A percentile compares a stretch with the other conserved stretches of the same genome.
Evolutionary conservation across 1,140 invertebrate species (phyloP).

Genomic region (Stratiolaelaps scimitus): DNA sequence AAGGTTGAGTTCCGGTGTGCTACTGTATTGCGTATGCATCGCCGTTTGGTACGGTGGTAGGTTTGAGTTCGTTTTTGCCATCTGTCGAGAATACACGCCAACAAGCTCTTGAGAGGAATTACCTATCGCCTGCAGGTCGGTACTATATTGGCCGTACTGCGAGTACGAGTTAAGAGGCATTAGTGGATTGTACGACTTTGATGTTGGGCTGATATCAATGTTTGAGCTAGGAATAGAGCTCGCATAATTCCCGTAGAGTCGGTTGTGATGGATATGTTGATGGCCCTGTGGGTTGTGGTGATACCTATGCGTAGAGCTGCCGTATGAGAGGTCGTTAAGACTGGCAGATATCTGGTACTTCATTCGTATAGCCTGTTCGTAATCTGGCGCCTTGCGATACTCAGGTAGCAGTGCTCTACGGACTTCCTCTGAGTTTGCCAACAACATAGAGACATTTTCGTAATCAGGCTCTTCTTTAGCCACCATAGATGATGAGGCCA

Average conservation of each 20-base stretch:
- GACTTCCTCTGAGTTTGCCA: conserved; percentile 12
- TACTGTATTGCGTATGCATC: conserved; percentile 9
- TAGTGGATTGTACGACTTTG: conserved; percentile 21
- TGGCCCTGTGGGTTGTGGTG: not conserved
- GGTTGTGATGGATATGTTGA: not conserved
- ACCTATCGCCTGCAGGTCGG: conserved; percentile 26
- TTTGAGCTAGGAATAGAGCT: conserved; percentile 25
- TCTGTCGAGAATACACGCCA: conserved; percentile 1
- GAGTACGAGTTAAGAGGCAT: conserved; percentile 19
- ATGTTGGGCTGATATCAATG: conserved; percentile 24
- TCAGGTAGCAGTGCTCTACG: conserved; percentile 60
- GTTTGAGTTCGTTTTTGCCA: conserved; percentile 6
- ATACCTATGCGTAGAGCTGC: not conserved
- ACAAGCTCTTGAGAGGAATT: conserved; percentile 23
- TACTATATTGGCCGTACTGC: conserved; percentile 14
- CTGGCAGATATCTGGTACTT: conserved; percentile 40
- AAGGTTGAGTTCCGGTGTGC: conserved; percentile 17
- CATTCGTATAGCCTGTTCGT: conserved; percentile 72
- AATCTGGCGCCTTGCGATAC: conserved; percentile 81
- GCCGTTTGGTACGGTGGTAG: conserved; percentile 6
- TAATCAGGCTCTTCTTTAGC: conserved; percentile 22
- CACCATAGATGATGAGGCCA: conserved; percentile 8
- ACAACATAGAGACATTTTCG: conserved; percentile 14
- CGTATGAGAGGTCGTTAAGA: conserved; percentile 31
- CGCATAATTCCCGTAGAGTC: conserved; percentile 19